Conservation (phyloP, 2,113 vertebrate species). For the Tonatia bakeri region DNA sequence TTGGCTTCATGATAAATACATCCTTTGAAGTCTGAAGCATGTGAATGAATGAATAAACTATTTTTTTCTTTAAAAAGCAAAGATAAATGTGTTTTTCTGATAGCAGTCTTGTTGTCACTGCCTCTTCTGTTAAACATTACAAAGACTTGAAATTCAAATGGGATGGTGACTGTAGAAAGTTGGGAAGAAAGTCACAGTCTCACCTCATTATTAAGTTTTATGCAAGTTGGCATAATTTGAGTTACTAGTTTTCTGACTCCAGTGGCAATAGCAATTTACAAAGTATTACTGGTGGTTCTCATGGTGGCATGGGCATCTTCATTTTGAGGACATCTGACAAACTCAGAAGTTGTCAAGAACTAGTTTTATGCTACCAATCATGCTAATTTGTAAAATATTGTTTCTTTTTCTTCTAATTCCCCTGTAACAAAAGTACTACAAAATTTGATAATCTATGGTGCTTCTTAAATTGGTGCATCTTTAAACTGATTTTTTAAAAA, state of each 20-base stretch:
- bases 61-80: slow-evolving; percentile 29
- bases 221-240: not conserved
- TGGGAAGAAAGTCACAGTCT: not conserved
- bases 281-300: not conserved
- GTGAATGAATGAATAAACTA: not conserved
- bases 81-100: slow-evolving; percentile 27
- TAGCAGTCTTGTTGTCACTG: not conserved
- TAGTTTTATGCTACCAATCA: not conserved
- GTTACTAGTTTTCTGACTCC: not conserved
- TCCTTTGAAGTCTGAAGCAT: not conserved
- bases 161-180: not conserved
- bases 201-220: not conserved
- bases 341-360: not conserved
- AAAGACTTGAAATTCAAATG: slow-evolving; percentile 40
- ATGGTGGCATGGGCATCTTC: not conserved
- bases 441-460: not conserved
- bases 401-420: not conserved
- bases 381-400: not conserved
- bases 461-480: not conserved
- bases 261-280: not conserved
- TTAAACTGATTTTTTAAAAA: not conserved
- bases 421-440: not conserved
- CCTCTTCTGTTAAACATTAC: not conserved
- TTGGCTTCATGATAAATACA: not conserved
- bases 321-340: not conserved